These are phyloP conservation scores for Phaenicophaeus curvirostris DNA, from an alignment of 2,797 vertebrate species.

Conservation along the genomic window DNA sequence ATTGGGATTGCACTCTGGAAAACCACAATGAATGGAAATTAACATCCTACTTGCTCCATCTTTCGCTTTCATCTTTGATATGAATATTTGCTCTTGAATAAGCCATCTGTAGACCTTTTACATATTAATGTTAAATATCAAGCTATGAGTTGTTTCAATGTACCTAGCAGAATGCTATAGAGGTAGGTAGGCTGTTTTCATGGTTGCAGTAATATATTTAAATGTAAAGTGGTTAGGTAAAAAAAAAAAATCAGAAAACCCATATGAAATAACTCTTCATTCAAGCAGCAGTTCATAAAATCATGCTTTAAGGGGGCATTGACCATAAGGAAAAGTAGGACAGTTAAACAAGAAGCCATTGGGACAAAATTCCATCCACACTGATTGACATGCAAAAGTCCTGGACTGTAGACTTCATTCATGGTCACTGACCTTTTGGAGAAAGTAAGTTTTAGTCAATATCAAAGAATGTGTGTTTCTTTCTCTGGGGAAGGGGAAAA, in stretches of 20 bases:
- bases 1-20: neutral
- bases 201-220: neutral
- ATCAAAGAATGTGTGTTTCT: neutral
- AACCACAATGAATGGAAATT: neutral
- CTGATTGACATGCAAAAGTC: too few relatives aligned
- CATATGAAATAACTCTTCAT: neutral
- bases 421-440: neutral
- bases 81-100: neutral
- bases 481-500: accelerated
- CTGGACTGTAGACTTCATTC: neutral
- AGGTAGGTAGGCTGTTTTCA: neutral
- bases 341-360: neutral
- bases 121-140: neutral
- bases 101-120: neutral
- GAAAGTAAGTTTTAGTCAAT: neutral
- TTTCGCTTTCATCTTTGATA: neutral
- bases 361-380: neutral
- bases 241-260: neutral
- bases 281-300: neutral
- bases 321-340: neutral
- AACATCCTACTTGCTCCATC: neutral
- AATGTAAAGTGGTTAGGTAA: neutral
- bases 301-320: neutral
- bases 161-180: neutral
- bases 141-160: neutral